phyloP scores from a whole-genome alignment of 2,888 invertebrate genomes.

The Balanococcus diminutus region DNA sequence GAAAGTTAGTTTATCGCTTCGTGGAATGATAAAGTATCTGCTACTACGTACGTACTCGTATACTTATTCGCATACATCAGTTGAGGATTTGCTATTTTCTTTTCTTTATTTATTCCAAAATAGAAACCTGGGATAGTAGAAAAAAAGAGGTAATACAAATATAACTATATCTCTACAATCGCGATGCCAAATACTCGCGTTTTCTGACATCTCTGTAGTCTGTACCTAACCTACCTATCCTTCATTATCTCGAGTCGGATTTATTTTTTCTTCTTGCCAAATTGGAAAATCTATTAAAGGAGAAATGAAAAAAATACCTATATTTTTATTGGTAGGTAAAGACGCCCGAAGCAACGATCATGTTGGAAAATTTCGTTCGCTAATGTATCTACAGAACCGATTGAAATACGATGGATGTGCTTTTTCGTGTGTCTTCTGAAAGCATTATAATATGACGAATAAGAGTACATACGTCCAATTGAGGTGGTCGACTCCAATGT shows the following conservation, averaged over 20 bases:
- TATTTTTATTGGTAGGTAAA: not conserved
- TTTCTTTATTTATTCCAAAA: too few relatives aligned
- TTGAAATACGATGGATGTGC: not conserved
- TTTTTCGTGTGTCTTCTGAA: not conserved
- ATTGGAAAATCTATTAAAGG: not conserved
- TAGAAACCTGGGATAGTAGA: too few relatives aligned
- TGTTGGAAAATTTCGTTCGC: not conserved
- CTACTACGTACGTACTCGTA: not conserved
- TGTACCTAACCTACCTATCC: too few relatives aligned
- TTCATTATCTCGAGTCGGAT: not conserved
- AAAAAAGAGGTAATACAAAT: too few relatives aligned
- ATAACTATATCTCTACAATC: too few relatives aligned
- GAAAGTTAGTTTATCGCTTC: not conserved
- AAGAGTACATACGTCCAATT: not conserved
- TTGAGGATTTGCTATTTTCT: too few relatives aligned
- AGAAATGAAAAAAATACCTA: not conserved
- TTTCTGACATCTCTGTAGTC: too few relatives aligned
- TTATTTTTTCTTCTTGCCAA: not conserved
- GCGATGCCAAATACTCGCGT: too few relatives aligned
- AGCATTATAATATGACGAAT: too few relatives aligned
- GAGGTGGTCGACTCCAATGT: not conserved
- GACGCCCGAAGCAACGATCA: not conserved
- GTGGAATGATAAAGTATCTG: not conserved
- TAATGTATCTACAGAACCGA: not conserved
- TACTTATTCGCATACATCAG: too few relatives aligned